Base-by-base conservation (phyloP, 1,140 invertebrate genomes). In the Ericerus pela region DNA sequence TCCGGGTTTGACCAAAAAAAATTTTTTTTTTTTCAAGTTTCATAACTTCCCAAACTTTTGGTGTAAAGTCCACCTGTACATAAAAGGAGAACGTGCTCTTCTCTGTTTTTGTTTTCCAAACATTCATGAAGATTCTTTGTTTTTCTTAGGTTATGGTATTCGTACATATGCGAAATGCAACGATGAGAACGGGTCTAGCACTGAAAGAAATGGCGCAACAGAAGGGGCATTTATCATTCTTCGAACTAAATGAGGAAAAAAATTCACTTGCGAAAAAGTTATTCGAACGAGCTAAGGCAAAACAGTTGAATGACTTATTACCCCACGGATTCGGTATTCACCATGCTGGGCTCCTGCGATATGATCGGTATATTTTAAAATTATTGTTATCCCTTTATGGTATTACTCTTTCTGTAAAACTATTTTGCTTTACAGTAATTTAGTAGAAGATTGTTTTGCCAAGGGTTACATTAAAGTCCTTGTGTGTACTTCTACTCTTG, bases 81-180 rank as follows among this genome's bases (percentile, higher is more conserved):
- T 14, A 8, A 28, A 16, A 51, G n/a, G n/a, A n/a, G n/a, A n/a
- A n/a, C n/a, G n/a, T n/a, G n/a, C n/a, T n/a, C n/a, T n/a, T n/a
- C n/a, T n/a, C n/a, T n/a, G n/a, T n/a, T n/a, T n/a, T 57, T 56
- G n/a, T n/a, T n/a, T n/a, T n/a, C n/a, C n/a, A n/a, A n/a, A n/a
- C n/a, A n/a, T n/a, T n/a, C n/a, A n/a, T n/a, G n/a, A n/a, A n/a
- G n/a, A n/a, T n/a, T n/a, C n/a, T n/a, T n/a, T n/a, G n/a, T n/a
- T n/a, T 57, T 51, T 58, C 62, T 28, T 61, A 82, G 77, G 92
- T 96, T 0, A 96, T 99, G 90, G 89, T 99, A 0, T 99, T 99
- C 73, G 96, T 99, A 0, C 96, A 99, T 71, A 90, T 95, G 0
- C 74, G 96, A 36, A 98, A 97, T 75, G 89, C 91, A 6, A 99